phyloP scores from a whole-genome alignment of 1,140 invertebrate species.

The Argopecten irradians region DNA sequence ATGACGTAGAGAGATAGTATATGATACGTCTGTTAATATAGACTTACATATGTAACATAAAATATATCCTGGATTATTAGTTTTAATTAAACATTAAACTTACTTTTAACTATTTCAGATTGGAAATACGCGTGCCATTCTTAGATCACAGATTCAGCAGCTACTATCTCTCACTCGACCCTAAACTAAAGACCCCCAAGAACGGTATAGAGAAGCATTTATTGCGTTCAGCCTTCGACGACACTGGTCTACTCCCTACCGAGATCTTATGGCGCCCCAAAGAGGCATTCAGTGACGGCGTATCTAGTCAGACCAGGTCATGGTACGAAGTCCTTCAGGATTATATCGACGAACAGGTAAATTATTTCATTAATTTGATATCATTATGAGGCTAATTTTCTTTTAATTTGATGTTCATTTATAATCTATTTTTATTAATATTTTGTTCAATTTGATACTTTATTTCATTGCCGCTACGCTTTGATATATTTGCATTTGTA shows the following conservation, averaged over 20 bases:
- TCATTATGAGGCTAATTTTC: too few species aligned
- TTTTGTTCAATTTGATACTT: too few species aligned
- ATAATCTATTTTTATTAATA: too few species aligned
- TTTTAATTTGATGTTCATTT: too few species aligned
- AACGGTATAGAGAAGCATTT: conserved; percentile 91
- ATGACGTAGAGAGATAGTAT: too few species aligned
- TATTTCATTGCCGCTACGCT: too few species aligned
- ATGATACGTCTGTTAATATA: too few species aligned
- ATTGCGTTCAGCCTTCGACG: conserved; percentile 85
- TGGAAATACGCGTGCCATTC: conserved; percentile 92
- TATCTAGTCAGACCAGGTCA: conserved; percentile 87
- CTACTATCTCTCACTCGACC: conserved; percentile 80
- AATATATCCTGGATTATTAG: too few species aligned
- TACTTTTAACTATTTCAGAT: conserved; percentile 78
- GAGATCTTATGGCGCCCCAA: conserved; percentile 94
- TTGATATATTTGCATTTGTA: too few species aligned
- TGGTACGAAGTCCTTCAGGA: conserved; percentile 87
- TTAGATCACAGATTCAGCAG: conserved; percentile 87
- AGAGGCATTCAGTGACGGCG: conserved; percentile 90
- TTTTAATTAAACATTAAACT: too few species aligned
- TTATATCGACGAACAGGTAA: conserved; percentile 81
- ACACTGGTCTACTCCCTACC: conserved; percentile 84
- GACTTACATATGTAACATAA: too few species aligned
- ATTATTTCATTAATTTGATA: neutral
- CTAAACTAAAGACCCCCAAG: conserved; percentile 84